Conservation (phyloP, 2,888 invertebrate species). For the Lochmaea capreae region DNA sequence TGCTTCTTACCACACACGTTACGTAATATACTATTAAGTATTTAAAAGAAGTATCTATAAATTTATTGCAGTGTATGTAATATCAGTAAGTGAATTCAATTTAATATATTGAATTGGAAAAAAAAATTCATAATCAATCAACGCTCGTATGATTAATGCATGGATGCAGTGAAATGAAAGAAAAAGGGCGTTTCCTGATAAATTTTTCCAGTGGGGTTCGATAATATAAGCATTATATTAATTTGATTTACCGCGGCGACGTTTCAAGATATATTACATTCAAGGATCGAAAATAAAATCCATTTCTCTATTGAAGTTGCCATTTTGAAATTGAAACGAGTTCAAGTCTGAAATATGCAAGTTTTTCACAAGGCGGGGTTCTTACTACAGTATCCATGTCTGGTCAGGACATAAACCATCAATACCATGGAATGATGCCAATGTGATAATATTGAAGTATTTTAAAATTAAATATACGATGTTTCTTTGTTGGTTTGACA, state of each 20-base stretch:
- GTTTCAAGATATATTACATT: conserved; percentile 52
- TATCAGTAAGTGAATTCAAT: background rate
- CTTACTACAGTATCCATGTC: conserved; percentile 50
- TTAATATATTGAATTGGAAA: conserved; percentile 21
- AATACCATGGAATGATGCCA: conserved; percentile 58
- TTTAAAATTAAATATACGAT: conserved; percentile 43
- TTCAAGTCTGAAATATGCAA: conserved; percentile 57
- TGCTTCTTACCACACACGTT: no score
- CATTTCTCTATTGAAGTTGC: conserved; percentile 57
- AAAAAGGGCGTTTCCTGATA: conserved; percentile 43
- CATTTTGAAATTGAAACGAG: conserved; percentile 60
- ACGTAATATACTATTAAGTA: no score
- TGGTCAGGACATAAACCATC: conserved; percentile 56
- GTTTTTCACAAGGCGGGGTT: conserved; percentile 58
- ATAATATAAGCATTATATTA: conserved; percentile 60
- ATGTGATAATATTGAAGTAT: conserved; percentile 55
- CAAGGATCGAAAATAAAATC: conserved; percentile 54
- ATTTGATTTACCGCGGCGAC: conserved; percentile 56
- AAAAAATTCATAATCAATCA: conserved; percentile 21
- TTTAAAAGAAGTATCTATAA: background rate
- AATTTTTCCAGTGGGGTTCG: conserved; percentile 51
- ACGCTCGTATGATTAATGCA: conserved; percentile 33
- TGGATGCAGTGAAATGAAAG: conserved; percentile 31
- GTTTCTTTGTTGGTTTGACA: conserved; percentile 6
- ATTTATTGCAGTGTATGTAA: background rate